phyloP scores from a whole-genome alignment of 2,797 vertebrate genomes.

The Adelosebastes latens region DNA sequence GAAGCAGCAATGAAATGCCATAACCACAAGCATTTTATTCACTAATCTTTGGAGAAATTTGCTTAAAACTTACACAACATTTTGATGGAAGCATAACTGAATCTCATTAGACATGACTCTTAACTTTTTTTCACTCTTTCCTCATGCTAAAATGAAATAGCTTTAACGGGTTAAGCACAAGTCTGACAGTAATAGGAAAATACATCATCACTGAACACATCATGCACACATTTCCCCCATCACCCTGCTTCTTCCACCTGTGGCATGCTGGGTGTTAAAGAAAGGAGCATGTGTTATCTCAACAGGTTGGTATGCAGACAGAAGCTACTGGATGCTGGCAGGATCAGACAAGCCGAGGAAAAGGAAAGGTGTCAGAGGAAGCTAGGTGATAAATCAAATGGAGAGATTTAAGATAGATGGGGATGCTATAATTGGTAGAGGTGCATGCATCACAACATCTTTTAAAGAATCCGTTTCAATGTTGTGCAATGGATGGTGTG shows the following conservation, averaged over 20 bases:
- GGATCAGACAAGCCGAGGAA: slow-evolving; percentile 75
- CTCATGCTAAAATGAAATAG: slow-evolving; percentile 36
- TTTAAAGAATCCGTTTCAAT: slow-evolving; percentile 32
- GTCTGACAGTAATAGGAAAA: slow-evolving; percentile 39
- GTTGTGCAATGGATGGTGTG: slow-evolving; percentile 30
- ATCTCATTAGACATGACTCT: slow-evolving; percentile 28
- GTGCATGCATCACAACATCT: slow-evolving; percentile 40
- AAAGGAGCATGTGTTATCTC: slow-evolving; percentile 75
- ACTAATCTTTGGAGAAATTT: not conserved
- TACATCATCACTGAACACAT: slow-evolving; percentile 44
- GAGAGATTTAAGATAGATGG: slow-evolving; percentile 50
- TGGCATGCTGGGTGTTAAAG: slow-evolving; percentile 66
- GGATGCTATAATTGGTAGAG: not conserved
- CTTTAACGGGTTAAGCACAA: slow-evolving; percentile 29
- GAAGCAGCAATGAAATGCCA: not conserved
- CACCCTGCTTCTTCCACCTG: slow-evolving; percentile 53
- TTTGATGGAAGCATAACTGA: not conserved
- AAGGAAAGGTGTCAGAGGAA: slow-evolving; percentile 69
- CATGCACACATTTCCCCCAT: slow-evolving; percentile 44
- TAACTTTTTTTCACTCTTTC: not conserved
- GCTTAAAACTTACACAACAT: not conserved
- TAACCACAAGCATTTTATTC: slow-evolving; percentile 6
- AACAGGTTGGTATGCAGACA: slow-evolving; percentile 72
- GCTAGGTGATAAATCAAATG: slow-evolving; percentile 59
- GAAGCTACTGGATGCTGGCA: slow-evolving; percentile 59